Conservation (phyloP, 2,797 vertebrate genomes). For the Champsocephalus esox region DNA sequence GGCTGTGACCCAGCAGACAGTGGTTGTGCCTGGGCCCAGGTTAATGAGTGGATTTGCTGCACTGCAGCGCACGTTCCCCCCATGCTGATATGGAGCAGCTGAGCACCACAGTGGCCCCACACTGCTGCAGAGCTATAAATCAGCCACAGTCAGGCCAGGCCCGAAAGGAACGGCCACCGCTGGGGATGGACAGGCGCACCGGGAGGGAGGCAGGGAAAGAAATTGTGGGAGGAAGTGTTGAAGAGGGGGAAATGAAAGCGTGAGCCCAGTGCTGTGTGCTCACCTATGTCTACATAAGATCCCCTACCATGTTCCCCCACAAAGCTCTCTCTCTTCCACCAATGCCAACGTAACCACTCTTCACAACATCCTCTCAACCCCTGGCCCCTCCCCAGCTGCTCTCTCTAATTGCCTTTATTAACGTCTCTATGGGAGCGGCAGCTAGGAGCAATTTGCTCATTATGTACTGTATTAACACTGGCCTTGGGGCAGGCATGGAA, state of each 20-base stretch:
- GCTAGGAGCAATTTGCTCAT: conserved; percentile 85
- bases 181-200: conserved; percentile 72
- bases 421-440: conserved; percentile 85
- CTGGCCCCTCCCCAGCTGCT: conserved; percentile 78
- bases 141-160: conserved; percentile 75
- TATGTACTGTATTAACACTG: conserved; percentile 82
- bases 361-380: conserved; percentile 75
- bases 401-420: conserved; percentile 86
- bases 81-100: conserved; percentile 86
- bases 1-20: conserved; percentile 74
- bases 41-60: conserved; percentile 88
- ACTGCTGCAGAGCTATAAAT: conserved; percentile 88
- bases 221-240: conserved; percentile 32
- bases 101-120: conserved; percentile 79
- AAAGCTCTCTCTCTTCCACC: conserved; percentile 42
- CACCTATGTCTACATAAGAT: conserved; percentile 57
- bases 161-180: conserved; percentile 62
- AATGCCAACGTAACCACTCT: conserved; percentile 60
- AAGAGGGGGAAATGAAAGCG: conserved; percentile 25
- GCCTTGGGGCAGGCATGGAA: conserved; percentile 80
- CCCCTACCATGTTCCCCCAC: conserved; percentile 46
- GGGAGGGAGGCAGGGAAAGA: conserved; percentile 46
- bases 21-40: conserved; percentile 73
- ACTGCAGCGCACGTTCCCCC: conserved; percentile 82
- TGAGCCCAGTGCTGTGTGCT: conserved; percentile 35